These are phyloP conservation scores for Andrena bucephala DNA, from an alignment of 2,888 invertebrate genomes.

Conservation along the genomic window DNA sequence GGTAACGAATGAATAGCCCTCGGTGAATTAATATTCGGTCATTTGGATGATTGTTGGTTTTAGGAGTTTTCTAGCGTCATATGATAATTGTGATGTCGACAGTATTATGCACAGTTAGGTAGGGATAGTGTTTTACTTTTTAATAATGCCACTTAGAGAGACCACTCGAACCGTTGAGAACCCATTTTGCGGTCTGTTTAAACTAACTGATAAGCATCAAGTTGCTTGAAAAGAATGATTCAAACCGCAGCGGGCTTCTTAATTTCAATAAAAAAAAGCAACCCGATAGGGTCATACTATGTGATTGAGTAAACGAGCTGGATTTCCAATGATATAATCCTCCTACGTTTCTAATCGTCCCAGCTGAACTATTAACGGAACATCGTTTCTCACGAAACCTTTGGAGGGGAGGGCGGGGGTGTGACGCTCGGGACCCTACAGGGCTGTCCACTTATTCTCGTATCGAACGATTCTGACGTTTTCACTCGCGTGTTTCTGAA, in stretches of 20 bases:
- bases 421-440: neutral
- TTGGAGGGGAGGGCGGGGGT: neutral
- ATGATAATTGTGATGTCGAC: neutral
- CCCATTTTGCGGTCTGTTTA: conserved; percentile 12
- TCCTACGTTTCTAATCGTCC: neutral
- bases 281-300: neutral
- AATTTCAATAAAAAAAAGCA: conserved; percentile 1
- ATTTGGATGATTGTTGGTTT: neutral
- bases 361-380: neutral
- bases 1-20: too few relatives aligned
- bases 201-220: neutral
- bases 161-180: neutral
- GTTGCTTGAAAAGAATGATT: conserved; percentile 8
- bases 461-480: conserved; percentile 40
- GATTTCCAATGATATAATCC: neutral
- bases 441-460: conserved; percentile 1
- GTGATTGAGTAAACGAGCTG: neutral
- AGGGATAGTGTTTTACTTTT: neutral
- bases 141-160: neutral
- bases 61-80: neutral
- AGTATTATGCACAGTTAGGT: neutral
- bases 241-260: neutral
- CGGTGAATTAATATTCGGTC: too few relatives aligned
- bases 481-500: conserved; percentile 28
- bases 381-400: neutral